Evolutionary conservation across 2,797 vertebrate species (phyloP), one percentile per base, ranked within the genome.

Genomic region (Malacoctenus gilli): DNA sequence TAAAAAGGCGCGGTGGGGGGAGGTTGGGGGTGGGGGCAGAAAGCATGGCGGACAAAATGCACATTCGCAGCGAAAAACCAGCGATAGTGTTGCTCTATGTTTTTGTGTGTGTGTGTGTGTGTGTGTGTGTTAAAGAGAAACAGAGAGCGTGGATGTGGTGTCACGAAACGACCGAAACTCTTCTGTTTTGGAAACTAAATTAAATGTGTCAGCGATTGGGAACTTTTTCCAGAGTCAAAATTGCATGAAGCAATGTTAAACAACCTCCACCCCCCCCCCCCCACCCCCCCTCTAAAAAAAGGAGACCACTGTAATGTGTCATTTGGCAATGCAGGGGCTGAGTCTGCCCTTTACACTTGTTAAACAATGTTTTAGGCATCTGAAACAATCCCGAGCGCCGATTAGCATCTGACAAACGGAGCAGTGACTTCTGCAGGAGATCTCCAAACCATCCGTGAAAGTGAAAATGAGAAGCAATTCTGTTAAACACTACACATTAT

Each of bases 381-480:
- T 72, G 84, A 72, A 87, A 79, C 78, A 83, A 72, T 82, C 64
- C 55, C 23, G 68, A 84, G 75, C 81, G 64, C 77, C 79, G 83
- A 89, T 89, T 89, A 89, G 82, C 83, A 79, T 82, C 78, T 89
- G 83, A 84, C 85, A 86, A 87, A 77, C 58, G 74, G 73, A 28
- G 36, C 59, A 64, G 60, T 78, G 59, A 55, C 64, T 46, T 51
- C 78, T 71, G 77, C 51, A 60, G 50, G 73, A 85, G 80, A 77
- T 79, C 72, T 72, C 78, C 59, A 87, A 90, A 86, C 82, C 85
- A 89, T 83, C 81, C 86, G 68, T 90, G 86, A 90, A 90, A 88
- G 82, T 81, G 84, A 90, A 86, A 90, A 89, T 79, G 81, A 86
- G 84, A 88, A 74, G 75, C 77, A 76, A 85, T 85, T 83, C 74